Base-by-base conservation (phyloP, 1,140 invertebrate species). In the Papilio dardanus region DNA sequence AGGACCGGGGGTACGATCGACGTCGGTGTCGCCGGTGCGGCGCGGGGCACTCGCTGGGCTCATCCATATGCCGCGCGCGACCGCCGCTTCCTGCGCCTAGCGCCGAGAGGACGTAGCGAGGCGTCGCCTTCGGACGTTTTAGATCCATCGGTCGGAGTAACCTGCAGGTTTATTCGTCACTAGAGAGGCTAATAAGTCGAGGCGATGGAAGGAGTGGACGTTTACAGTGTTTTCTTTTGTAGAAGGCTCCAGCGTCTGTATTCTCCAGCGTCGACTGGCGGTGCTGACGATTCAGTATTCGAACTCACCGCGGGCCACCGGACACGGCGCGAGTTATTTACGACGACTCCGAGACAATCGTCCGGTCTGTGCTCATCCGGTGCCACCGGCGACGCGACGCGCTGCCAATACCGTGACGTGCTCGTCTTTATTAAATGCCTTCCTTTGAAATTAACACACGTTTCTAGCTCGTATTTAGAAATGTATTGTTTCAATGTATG, bases 401-500 rank as follows among this genome's bases (percentile, higher is more conserved):
- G 82, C 85, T 86, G 89, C 88, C 89, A 91, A 91, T 89, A 87
- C 88, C 87, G 88, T 92, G 90, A 91, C 91, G 89, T 91, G 88
- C 80, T 86, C 84, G 83, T 86, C 86, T 90, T 89, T 87, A 91
- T 88, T 88, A 90, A 91, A 88, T 86, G 88, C 81, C 85, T 83
- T 89, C 83, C 86, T 86, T 85, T 85, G 80, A 82, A 90, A 91
- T 89, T 86, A 87, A 86, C 84, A 89, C 88, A 88, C 88, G 88
- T 86, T 85, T 83, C 83, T 81, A 78, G 81, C 74, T 77, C 83
- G 77, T 88, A 86, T 87, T 88, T 86, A 82, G 40, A 77, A 83
- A 74, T 92, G 90, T 89, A 86, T 91, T 89, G 91, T 77, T 81
- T 76, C 78, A 81, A 76, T 28, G 24, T 28, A 28, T 58, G 50